A percentile compares a stretch with the other conserved stretches of the same genome.
phyloP scores from a whole-genome alignment of 1,140 invertebrate species.

The Papilio xuthus region DNA sequence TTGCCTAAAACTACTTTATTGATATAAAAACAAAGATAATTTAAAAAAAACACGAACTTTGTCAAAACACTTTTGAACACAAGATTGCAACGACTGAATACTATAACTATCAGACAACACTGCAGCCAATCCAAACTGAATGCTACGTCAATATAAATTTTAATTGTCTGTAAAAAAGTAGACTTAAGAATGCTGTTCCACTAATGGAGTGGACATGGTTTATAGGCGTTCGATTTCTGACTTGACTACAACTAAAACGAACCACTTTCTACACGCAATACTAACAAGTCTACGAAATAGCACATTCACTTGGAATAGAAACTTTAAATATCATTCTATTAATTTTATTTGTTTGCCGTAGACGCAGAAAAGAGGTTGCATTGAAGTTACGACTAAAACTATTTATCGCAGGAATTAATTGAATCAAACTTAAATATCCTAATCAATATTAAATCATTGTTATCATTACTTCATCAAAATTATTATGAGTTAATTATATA shows the following conservation, averaged over 20 bases:
- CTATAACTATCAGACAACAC: not conserved
- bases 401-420: too few relatives aligned
- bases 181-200: not conserved
- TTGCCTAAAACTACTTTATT: too few relatives aligned
- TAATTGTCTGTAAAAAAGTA: not conserved
- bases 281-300: not conserved
- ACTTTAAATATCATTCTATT: not conserved
- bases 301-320: not conserved
- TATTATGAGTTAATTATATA: slow-evolving; percentile 17
- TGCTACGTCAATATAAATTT: not conserved
- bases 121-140: not conserved
- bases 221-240: slow-evolving; percentile 17
- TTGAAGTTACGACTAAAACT: too few relatives aligned
- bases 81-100: too few relatives aligned
- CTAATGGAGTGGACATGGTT: slow-evolving; percentile 11
- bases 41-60: too few relatives aligned
- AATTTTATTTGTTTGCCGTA: not conserved
- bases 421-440: not conserved
- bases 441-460: slow-evolving; percentile 10
- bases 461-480: not conserved
- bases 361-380: too few relatives aligned
- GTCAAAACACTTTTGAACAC: too few relatives aligned
- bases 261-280: slow-evolving; percentile 13
- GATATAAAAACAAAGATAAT: too few relatives aligned
- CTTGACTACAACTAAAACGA: not conserved